Conservation (phyloP, 2,888 invertebrate species). For the Urechis unicinctus region DNA sequence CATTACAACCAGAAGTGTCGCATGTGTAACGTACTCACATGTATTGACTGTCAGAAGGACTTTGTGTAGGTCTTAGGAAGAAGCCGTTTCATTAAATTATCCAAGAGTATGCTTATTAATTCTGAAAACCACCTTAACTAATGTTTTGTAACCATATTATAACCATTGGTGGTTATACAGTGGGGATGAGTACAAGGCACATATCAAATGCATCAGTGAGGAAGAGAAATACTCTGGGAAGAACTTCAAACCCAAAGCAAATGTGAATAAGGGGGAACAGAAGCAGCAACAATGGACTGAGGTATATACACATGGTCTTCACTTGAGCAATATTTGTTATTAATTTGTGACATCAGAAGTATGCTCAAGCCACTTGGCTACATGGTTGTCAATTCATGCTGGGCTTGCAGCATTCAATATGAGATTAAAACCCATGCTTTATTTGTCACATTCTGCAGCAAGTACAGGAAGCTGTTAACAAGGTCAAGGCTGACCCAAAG, state of each 20-base stretch:
- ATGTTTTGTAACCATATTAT: neutral
- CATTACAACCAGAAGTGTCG: slow-evolving; percentile 69
- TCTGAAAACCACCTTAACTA: neutral
- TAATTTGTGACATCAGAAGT: too few species aligned
- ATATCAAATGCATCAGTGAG: slow-evolving; percentile 80
- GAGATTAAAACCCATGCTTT: neutral
- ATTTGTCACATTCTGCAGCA: slow-evolving; percentile 25
- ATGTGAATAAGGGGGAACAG: slow-evolving; percentile 72
- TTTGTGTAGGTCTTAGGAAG: slow-evolving; percentile 57
- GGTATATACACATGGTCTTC: slow-evolving; percentile 10
- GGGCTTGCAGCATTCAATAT: too few species aligned
- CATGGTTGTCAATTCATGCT: too few species aligned
- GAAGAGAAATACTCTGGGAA: slow-evolving; percentile 83
- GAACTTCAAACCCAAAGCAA: slow-evolving; percentile 63
- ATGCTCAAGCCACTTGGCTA: neutral
- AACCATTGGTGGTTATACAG: slow-evolving; percentile 39
- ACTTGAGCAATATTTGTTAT: too few species aligned
- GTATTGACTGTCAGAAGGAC: slow-evolving; percentile 89
- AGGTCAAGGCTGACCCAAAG: slow-evolving; percentile 57
- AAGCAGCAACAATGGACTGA: slow-evolving; percentile 82
- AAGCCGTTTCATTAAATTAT: too few species aligned
- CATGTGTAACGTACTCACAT: slow-evolving; percentile 67
- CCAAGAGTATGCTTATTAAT: neutral
- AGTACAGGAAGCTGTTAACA: slow-evolving; percentile 62
- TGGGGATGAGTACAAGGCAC: slow-evolving; percentile 68